Conservation (phyloP, 2,797 vertebrate genomes). For the Darevskia mixta region DNA sequence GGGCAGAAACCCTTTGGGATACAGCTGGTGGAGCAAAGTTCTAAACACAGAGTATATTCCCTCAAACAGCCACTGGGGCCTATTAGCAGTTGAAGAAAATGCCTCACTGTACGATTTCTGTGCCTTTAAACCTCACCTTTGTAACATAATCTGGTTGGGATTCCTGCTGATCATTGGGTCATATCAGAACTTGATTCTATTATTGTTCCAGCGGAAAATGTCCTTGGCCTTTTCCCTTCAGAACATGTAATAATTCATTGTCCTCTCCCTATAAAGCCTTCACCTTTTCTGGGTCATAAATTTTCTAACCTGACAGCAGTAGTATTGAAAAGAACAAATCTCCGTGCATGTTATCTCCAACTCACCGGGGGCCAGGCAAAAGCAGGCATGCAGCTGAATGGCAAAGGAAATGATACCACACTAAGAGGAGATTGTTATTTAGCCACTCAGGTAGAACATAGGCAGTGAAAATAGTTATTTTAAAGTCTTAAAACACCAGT, state of each 20-base stretch:
- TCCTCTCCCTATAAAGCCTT: conserved; percentile 41
- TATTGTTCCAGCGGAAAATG: conserved; percentile 34
- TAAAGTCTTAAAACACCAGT: not conserved
- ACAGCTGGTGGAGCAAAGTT: not conserved
- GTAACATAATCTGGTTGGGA: not conserved
- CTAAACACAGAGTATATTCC: not conserved
- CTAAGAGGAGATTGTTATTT: conserved; percentile 23
- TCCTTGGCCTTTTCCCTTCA: conserved; percentile 42
- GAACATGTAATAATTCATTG: conserved; percentile 37
- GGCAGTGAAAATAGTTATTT: not conserved
- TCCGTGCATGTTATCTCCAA: conserved; percentile 27
- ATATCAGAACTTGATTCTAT: conserved; percentile 41
- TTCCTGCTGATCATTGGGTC: conserved; percentile 8
- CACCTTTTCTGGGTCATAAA: conserved; percentile 57
- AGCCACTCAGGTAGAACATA: conserved; percentile 14
- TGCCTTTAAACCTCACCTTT: not conserved
- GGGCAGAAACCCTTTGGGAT: not conserved
- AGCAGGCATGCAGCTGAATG: not conserved
- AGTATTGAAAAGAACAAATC: conserved; percentile 52
- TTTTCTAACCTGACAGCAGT: conserved; percentile 23
- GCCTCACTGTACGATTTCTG: not conserved
- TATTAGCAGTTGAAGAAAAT: conserved; percentile 31
- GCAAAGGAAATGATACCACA: conserved; percentile 38
- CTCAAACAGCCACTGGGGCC: not conserved
- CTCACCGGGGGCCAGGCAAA: conserved; percentile 12